Base-by-base conservation (phyloP, 2,888 invertebrate species). In the Onthophagus sagittarius region DNA sequence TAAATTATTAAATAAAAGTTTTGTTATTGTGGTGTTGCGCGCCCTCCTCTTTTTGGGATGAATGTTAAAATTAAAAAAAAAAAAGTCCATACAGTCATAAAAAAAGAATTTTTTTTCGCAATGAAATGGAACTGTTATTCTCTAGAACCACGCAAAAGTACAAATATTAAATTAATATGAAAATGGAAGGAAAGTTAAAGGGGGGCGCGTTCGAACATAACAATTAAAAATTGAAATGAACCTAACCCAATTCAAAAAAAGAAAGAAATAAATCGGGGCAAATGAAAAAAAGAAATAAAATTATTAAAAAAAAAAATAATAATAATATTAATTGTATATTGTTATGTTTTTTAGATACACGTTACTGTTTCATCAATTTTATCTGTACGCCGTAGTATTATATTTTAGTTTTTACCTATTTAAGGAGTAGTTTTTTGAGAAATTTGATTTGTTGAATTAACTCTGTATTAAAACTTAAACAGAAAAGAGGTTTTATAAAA, bases 341-440 rank as follows among this genome's bases (percentile, higher is more conserved):
- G 75, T 75, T 75, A 75, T 62, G 75, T 75, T 75, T 67, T 73
- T 72, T 65, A 72, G 71, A 74, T 72, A 72, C 71, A 73, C 70
- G 75, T 75, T 73, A 73, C 75, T 75, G 75, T 75, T 75, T 72
- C 72, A 73, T 72, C 75, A 72, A 75, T 72, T 75, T 75, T 75
- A 75, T 75, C 71, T 74, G 71, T 71, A 53, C 39, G 71, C 72
- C 71, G 72, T 75, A 75, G 75, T 75, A 75, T 75, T 75, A 75
- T 73, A 74, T 69, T 71, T 75, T 75, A 75, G 73, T 73, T 53
- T 53, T 75, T 75, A 75, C 67, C 15, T 74, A 69, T 72, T 71
- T 70, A 67, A 73, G 69, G 63, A 73, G 73, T 75, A 73, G 73
- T 69, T 71, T 69, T 71, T 69, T 69, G 67, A 63, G 23, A 69